Evolutionary conservation across 2,797 vertebrate species (phyloP), one percentile per base, ranked within the genome.

Genomic region (Orestias chungarensis): DNA sequence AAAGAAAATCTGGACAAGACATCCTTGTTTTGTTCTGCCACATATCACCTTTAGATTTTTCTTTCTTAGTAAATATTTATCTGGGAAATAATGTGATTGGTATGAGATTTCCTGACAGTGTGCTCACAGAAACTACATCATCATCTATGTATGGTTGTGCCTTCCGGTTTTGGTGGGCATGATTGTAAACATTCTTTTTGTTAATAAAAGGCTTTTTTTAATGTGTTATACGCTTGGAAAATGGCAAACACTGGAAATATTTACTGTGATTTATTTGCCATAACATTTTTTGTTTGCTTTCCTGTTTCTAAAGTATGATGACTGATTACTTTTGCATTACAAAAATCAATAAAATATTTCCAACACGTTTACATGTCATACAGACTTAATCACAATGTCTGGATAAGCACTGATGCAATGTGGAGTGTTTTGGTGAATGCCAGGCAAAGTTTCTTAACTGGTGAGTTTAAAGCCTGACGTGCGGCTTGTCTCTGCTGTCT

Each of bases 391-490:
- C 43, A 31, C 23, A 70, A 0, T 46, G 2, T 35, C 57, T 66
- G 6, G 15, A 76, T 18, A 47, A 25, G 46, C 18, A 42, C 29
- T 55, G 54, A 66, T 52, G 68, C 23, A 66, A 29, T 73, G n/a
- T n/a, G 6, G 64, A 33, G 25, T 33, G 35, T 38, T 40, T 9
- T 2, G 4, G 1, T 70, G 6, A n/a, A 68, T 62, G 38, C 18
- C 25, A 33, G 15, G 49, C 43, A 11, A 46, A 1, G 31, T 77
- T 85, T 82, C 59, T 54, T 71, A 68, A 79, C 18, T 17, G 1
- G 25, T 61, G 67, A 75, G 15, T 82, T 85, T 71, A 67, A 42
- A 42, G 17, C 72, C 64, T 82, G 79, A 74, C 70, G 15, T 62
- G 1, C 7, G 12, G n/a, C 46, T 8, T 72, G 25, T 61, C 70